phyloP scores from a whole-genome alignment of 2,797 vertebrate species.

The Hirundo rustica region DNA sequence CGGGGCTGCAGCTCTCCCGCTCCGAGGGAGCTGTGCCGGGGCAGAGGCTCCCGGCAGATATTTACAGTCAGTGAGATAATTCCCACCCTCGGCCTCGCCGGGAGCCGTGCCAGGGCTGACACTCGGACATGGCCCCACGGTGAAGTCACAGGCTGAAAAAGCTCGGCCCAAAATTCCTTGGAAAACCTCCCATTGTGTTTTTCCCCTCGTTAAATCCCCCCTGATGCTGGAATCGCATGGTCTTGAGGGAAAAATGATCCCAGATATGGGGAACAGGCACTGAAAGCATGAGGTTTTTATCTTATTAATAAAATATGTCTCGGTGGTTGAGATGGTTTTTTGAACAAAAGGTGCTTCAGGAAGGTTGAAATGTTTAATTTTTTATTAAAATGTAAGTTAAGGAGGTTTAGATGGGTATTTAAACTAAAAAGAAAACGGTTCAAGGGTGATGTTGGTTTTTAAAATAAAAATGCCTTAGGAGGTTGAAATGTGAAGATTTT shows the following conservation, averaged over 20 bases:
- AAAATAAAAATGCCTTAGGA: not conserved
- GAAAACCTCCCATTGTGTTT: not conserved
- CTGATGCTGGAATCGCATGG: not conserved
- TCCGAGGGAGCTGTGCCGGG: not conserved
- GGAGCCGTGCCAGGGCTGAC: not conserved
- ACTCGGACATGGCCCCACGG: not conserved
- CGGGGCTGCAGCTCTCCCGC: not conserved
- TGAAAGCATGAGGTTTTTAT: not conserved
- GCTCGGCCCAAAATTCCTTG: not conserved
- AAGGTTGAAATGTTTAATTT: not conserved
- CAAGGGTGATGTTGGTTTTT: not conserved
- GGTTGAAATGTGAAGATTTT: not conserved
- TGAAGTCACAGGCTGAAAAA: conserved; percentile 18
- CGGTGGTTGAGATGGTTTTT: not conserved
- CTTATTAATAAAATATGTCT: not conserved
- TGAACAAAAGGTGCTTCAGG: not conserved
- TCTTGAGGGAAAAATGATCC: not conserved
- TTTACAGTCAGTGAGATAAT: not conserved
- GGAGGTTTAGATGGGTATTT: not conserved
- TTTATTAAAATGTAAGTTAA: not conserved
- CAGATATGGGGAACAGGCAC: not conserved
- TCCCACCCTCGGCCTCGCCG: not conserved
- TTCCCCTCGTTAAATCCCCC: not conserved
- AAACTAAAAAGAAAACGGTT: not conserved
- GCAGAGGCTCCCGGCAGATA: not conserved